phyloP scores from a whole-genome alignment of 92 coral and sea anemone species.

The Isaurus tuberculatus region DNA sequence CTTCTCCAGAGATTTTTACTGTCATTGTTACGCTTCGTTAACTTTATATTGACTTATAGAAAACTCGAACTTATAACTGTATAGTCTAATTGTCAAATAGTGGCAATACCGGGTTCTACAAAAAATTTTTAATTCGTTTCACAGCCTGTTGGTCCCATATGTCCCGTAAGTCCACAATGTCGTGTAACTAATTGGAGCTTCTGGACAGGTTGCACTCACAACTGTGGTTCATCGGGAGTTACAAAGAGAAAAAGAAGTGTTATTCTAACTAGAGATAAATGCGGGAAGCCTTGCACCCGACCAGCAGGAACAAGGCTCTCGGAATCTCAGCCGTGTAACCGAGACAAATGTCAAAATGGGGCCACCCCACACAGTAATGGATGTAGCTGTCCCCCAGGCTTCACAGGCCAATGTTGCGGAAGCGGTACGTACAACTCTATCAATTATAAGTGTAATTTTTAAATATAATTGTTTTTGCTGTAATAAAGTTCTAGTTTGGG shows the following conservation, averaged over 20 bases:
- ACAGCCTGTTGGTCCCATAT: no score
- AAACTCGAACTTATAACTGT: no score
- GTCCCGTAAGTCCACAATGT: constrained; percentile 17
- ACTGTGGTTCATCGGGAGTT: constrained; percentile 52
- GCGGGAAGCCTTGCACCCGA: constrained; percentile 35
- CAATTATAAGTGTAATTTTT: no score
- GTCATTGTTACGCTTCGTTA: no score
- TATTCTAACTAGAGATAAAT: neutral
- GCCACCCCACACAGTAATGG: constrained; percentile 76
- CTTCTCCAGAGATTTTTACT: no score
- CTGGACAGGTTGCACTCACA: constrained; percentile 55
- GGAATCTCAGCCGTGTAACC: constrained; percentile 72
- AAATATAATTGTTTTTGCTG: no score
- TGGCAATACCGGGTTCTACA: no score
- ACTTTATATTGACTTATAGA: no score
- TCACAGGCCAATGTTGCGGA: constrained; percentile 85
- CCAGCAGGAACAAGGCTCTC: constrained; percentile 32
- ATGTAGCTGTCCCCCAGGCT: constrained; percentile 78
- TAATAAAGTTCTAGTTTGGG: no score
- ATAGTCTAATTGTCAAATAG: no score
- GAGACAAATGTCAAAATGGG: constrained; percentile 77
- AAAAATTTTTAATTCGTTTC: no score
- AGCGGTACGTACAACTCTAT: constrained; percentile 60
- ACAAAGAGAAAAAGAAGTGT: neutral
- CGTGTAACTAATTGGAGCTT: constrained; percentile 12